Percentiles rank a stretch among this genome's conserved stretches.
Conservation (phyloP, 2,888 invertebrate genomes). For the Chloromyia formosa region DNA sequence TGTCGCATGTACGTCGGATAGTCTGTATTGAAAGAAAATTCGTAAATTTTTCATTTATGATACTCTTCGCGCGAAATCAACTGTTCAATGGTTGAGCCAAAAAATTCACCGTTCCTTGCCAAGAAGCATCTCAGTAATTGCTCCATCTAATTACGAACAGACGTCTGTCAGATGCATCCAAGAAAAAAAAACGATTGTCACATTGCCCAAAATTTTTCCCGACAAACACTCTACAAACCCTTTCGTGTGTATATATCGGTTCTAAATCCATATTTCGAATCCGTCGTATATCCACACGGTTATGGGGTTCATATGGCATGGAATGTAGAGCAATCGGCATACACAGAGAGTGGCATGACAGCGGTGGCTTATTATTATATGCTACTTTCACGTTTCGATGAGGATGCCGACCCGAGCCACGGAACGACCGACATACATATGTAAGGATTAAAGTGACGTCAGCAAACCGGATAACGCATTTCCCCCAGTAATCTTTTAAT, state of each 20-base stretch:
- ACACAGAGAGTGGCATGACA: background rate
- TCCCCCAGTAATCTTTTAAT: slow-evolving; percentile 53
- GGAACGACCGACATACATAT: slow-evolving; percentile 43
- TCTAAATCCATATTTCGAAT: slow-evolving; percentile 28
- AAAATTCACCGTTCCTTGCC: too few species aligned
- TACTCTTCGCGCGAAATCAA: background rate
- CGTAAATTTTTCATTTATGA: background rate
- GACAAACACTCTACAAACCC: background rate
- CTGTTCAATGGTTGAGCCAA: too few species aligned
- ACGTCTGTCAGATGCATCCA: too few species aligned
- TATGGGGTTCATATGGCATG: slow-evolving; percentile 15
- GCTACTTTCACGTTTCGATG: slow-evolving; percentile 13
- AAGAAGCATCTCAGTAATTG: too few species aligned
- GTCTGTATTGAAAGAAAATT: background rate
- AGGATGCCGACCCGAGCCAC: background rate
- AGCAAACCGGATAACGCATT: slow-evolving; percentile 54
- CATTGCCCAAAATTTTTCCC: background rate
- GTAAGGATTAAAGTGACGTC: slow-evolving; percentile 53
- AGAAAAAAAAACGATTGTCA: too few species aligned
- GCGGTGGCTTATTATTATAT: slow-evolving; percentile 6
- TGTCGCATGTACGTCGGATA: slow-evolving; percentile 15
- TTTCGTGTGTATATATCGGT: background rate
- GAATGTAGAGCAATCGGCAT: slow-evolving; percentile 23
- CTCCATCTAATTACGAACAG: too few species aligned
- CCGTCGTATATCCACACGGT: background rate